Conservation (phyloP, 2,113 vertebrate species). For the Calyptommatus sinebrachiatus region DNA sequence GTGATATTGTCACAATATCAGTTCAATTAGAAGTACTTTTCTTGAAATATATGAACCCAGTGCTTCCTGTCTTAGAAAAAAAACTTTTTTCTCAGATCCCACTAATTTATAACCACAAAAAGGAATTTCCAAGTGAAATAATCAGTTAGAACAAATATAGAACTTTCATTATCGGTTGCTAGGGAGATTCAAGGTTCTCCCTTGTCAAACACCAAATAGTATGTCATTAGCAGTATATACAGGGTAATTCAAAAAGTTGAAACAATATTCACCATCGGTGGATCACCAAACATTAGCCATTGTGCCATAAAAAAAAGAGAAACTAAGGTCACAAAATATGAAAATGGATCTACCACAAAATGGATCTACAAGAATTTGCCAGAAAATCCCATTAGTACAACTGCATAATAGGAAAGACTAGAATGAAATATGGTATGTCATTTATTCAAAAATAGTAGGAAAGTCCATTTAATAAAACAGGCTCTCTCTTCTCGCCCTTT, state of each 20-base stretch:
- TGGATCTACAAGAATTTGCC: constrained; percentile 18
- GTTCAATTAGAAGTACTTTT: background rate
- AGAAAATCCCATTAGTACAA: constrained; percentile 9
- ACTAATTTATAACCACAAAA: constrained; percentile 12
- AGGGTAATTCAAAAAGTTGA: no score
- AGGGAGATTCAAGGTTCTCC: constrained; percentile 18
- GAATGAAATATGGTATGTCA: no score
- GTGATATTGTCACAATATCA: background rate
- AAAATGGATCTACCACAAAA: constrained; percentile 15
- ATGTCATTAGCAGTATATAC: background rate
- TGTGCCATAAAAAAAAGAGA: constrained; percentile 7
- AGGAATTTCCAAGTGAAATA: constrained; percentile 28
- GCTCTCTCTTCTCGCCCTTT: no score
- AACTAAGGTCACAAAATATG: constrained; percentile 21
- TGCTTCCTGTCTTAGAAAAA: background rate
- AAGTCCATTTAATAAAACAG: no score
- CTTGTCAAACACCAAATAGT: constrained; percentile 20
- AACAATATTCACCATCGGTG: background rate
- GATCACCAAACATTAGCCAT: background rate
- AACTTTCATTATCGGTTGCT: background rate
- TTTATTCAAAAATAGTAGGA: no score
- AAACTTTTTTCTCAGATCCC: background rate
- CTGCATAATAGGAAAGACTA: no score
- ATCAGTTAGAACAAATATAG: background rate
- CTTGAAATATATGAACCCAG: background rate